Evolutionary conservation across 2,888 invertebrate genomes (phyloP), one percentile per base, ranked within the genome.

Genomic region (Pterostichus madidus): DNA sequence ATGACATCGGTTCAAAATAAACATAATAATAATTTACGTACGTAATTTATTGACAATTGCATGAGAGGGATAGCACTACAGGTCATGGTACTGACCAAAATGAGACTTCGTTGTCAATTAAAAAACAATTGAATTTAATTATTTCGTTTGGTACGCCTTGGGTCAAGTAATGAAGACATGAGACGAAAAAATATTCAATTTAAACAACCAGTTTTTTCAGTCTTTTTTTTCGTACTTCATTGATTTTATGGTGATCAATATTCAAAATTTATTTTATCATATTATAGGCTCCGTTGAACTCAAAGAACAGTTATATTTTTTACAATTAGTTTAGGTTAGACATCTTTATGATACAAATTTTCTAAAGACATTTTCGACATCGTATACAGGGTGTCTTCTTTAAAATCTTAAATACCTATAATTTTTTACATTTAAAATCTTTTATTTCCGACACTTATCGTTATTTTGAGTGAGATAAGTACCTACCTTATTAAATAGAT

Each of bases 111-210:
- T 46, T 6, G 8, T 46, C 8, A n/a, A 8, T n/a, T 2, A 46
- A 13, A 6, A 49, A 49, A n/a, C 49, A 49, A 49, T 49, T 49
- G 49, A 49, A 49, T 13, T 13, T 49, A 49, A 49, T 49, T 49
- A 49, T 49, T 49, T 49, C 2, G 49, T 10, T 49, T 24, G 24
- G 24, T 3, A 24, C 24, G 24, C 24, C 24, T 24, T 24, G 24
- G 49, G 5, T 13, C n/a, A 49, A 10, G 2, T 49, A n/a, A 49
- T 49, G 49, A 49, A 49, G 49, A 39, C 8, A 39, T 39, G 39
- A 39, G 11, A 49, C n/a, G 49, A 13, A 49, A 44, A 49, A 8
- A 5, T 49, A 5, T 49, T 49, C 49, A 8, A 5, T 5, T 49
- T 3, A 49, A n/a, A 13, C 1, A 24, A 49, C 49, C 49, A n/a